Conservation (phyloP, 2,113 vertebrate species). For the Clarias macrocephalus region DNA sequence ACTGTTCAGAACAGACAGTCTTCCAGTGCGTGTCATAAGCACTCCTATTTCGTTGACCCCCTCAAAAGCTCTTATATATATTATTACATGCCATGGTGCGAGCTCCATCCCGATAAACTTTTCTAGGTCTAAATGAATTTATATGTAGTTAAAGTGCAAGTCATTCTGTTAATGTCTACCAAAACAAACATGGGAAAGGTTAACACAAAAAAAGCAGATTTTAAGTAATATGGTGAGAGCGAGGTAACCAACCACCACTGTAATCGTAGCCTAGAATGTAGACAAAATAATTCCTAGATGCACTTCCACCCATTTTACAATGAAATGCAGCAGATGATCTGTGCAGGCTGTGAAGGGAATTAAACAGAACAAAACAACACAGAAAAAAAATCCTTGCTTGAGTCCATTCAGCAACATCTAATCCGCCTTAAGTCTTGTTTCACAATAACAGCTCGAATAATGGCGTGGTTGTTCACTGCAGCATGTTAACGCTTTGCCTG, state of each 20-base stretch:
- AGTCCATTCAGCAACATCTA: constrained; percentile 69
- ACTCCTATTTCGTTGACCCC: too few relatives aligned
- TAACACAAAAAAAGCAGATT: background rate
- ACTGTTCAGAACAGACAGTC: too few relatives aligned
- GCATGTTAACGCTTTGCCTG: constrained; percentile 54
- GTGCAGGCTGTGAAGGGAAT: constrained; percentile 48
- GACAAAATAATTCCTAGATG: background rate
- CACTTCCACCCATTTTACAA: constrained; percentile 19
- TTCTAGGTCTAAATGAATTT: background rate
- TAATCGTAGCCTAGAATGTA: background rate
- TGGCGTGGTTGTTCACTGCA: constrained; percentile 68
- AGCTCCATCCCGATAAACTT: background rate
- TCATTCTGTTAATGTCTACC: background rate
- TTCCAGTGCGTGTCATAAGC: too few relatives aligned
- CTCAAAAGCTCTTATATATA: too few relatives aligned
- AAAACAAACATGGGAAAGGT: background rate
- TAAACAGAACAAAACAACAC: constrained; percentile 31
- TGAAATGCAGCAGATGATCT: constrained; percentile 4
- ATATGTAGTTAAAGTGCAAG: constrained; percentile 5
- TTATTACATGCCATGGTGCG: too few relatives aligned
- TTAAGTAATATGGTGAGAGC: background rate
- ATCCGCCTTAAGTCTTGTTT: constrained; percentile 68
- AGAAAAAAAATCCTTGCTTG: constrained; percentile 51
- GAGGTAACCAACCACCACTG: background rate
- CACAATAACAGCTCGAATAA: constrained; percentile 68